Evolutionary conservation across 2,113 vertebrate species (phyloP), one percentile per base, ranked within the genome.

Genomic region (Ammodytes marinus): DNA sequence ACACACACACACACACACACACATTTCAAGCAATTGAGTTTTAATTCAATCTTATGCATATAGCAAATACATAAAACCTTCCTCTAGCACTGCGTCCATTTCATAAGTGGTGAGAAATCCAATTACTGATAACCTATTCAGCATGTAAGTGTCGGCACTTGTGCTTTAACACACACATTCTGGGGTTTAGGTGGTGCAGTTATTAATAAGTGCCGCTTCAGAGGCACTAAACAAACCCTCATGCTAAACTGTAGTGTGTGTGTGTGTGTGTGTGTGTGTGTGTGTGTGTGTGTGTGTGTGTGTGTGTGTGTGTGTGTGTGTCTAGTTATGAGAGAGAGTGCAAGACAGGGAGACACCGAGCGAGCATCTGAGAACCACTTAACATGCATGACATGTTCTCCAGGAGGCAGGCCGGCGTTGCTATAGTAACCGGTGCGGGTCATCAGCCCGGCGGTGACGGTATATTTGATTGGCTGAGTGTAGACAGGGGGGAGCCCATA

Each of bases 331-430:
- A 83, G 75, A 83, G 75, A 35, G 59, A 77, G 68, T 8, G 14
- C 3, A 65, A 82, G 83, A 63, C 61, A 72, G 73, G 72, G 77
- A 86, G 84, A 90, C 86, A 89, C 80, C 84, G 70, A 74, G 81
- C 0, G 78, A 91, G 83, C 84, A 89, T 92, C 88, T 73, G 79
- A 85, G 86, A 90, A 81, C 76, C 90, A 92, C 93, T 94, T 94
- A 93, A 93, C 88, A 94, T 93, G 92, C 92, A 92, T 87, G 88
- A 86, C 89, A 88, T 89, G 92, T 90, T 91, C 88, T 90, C 87
- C 11, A 5, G 88, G 90, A 94, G 92, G 90, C 90, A 93, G 92
- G 89, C 74, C 79, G 78, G 66, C 13, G 92, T 93, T 91, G 86
- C 91, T 81, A 91, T 92, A 70, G 92, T 80, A 90, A 94, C 93